Conservation (phyloP, 2,888 invertebrate species). For the Pseudococcus longispinus region DNA sequence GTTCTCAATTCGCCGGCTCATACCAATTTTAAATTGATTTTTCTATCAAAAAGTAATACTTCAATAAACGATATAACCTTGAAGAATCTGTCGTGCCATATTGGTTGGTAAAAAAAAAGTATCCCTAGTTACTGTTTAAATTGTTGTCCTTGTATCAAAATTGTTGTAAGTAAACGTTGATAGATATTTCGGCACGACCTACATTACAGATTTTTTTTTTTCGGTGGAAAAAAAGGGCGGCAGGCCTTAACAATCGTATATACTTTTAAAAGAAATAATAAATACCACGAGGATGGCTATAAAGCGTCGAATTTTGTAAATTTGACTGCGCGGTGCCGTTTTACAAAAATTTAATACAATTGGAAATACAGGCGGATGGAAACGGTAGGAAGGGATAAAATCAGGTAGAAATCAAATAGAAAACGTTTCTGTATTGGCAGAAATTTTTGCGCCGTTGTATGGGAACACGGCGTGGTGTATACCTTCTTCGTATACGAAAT, state of each 20-base stretch:
- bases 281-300: neutral
- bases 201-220: constrained; percentile 9
- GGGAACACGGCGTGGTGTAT: neutral
- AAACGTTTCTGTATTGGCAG: constrained; percentile 33
- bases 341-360: constrained; percentile 10
- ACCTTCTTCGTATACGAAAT: constrained; percentile 49
- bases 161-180: neutral
- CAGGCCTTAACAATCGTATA: neutral
- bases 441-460: constrained; percentile 10
- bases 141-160: neutral
- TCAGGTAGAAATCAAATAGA: constrained; percentile 41
- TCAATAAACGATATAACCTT: neutral
- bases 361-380: neutral
- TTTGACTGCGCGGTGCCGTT: neutral
- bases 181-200: neutral
- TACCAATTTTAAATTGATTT: neutral
- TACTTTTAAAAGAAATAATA: neutral
- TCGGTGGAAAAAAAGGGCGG: neutral
- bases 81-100: neutral
- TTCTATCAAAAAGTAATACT: neutral
- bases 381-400: neutral
- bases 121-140: neutral
- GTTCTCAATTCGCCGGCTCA: neutral
- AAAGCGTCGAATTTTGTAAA: neutral
- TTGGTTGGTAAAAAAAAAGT: neutral